Evolutionary conservation across 2,113 vertebrate species (phyloP), one percentile per base, ranked within the genome.

Genomic region (Progne subis): DNA sequence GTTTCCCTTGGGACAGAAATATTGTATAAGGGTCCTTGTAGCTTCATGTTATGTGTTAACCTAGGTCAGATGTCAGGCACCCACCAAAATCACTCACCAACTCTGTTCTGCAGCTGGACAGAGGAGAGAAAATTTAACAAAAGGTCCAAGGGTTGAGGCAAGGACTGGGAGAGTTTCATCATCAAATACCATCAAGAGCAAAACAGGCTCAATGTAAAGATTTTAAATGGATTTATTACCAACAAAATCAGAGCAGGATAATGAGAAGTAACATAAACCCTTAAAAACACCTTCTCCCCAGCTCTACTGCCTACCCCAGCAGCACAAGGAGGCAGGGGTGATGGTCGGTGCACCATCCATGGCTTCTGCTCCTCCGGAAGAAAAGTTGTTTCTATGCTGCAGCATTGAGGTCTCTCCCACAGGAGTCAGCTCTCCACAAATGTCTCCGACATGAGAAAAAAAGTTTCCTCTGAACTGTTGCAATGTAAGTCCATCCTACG

Each of bases 271-370:
- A 55, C 15, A 74, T 39, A 32, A 55, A 8, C 11, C 14, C 23
- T 64, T 64, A 28, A 55, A 46, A 74, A 64, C 5, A 32, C 14
- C 18, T 64, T 55, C 32, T 72, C 55, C 32, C 49, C n/a, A 32
- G 26, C 5, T 46, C 32, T 46, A 39, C 21, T 55, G 17, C 28
- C 14, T 46, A 32, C 11, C 23, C 21, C 14, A 46, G 28, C 3
- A 4, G 5, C 0, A 0, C 41, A 55, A 21, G 21, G 57, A 63
- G 26, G 31, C 1, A 31, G 19, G 8, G 6, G 4, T 55, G 24
- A 26, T 32, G 26, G 47, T 17, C 26, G 34, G 4, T 46, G 18
- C 13, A 55, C 15, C 39, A 63, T 17, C 21, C 14, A 11, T 21
- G 12, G 11, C 15, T 64, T 84, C 49, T 7, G 7, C 28, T 72